phyloP scores from a whole-genome alignment of 2,113 vertebrate species.

The Phylloscopus whistleri region DNA sequence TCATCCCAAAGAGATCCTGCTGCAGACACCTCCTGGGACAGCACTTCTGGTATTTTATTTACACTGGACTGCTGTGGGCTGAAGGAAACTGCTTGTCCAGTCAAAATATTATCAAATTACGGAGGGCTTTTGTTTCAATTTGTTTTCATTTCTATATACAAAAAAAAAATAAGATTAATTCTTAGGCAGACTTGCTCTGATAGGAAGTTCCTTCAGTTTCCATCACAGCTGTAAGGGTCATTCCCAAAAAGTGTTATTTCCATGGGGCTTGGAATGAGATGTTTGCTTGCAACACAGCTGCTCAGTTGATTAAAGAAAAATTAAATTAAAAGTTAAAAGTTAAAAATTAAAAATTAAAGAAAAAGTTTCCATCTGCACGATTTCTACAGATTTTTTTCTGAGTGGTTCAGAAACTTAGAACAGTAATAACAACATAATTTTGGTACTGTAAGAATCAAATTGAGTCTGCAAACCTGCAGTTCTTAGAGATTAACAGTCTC shows the following conservation, averaged over 20 bases:
- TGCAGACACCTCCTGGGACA: background rate
- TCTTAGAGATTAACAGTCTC: background rate
- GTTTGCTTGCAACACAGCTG: background rate
- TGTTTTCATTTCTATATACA: background rate
- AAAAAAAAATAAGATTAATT: background rate
- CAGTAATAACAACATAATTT: background rate
- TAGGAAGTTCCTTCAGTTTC: background rate
- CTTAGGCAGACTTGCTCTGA: background rate
- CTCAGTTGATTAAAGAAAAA: background rate
- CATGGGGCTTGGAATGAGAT: background rate
- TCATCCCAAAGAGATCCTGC: background rate
- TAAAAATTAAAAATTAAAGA: background rate
- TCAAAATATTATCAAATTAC: background rate
- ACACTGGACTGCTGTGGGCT: background rate
- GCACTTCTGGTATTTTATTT: background rate
- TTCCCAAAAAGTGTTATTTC: background rate
- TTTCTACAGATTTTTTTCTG: background rate
- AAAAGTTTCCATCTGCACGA: fast-evolving
- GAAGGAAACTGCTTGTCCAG: background rate
- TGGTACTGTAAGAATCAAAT: background rate
- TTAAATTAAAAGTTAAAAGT: background rate
- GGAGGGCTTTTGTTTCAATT: background rate
- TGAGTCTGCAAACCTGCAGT: background rate
- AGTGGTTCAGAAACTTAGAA: background rate
- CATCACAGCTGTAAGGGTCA: background rate